Base-by-base conservation (phyloP, 2,888 invertebrate species). In the Ecliptopera silaceata region DNA sequence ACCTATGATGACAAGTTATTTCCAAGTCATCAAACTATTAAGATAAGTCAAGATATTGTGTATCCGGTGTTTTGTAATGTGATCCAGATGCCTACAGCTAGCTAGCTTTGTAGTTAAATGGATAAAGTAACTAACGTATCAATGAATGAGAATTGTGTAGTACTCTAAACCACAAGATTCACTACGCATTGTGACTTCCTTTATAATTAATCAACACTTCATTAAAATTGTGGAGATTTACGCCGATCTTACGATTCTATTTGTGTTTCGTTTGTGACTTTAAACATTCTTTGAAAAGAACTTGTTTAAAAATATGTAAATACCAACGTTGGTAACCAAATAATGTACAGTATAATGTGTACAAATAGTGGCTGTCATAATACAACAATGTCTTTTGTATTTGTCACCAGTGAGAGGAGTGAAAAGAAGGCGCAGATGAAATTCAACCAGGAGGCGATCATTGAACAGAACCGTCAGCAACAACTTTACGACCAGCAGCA, bases 361-460 rank as follows among this genome's bases (percentile, higher is more conserved):
- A n/a, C n/a, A n/a, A n/a, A n/a, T n/a, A n/a, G n/a, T n/a, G n/a
- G n/a, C n/a, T n/a, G n/a, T n/a, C n/a, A n/a, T n/a, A n/a, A 26
- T 8, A 15, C 6, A 34, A 4, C 3, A 15, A 36, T 1, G 8
- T 8, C 8, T 15, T 53, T 15, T n/a, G n/a, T n/a, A 43, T 55
- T 69, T 56, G 61, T 56, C 80, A 56, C 59, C 61, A 94, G 93
- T 67, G 94, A 94, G 74, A 87, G 93, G 53, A 91, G 92, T 54
- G 93, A 93, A 75, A 92, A 93, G 71, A 93, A 93, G 71, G 92
- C 92, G 0, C 93, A 93, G 76, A 89, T 93, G 82, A 87, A 93
- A 72, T 88, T 93, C 70, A 93, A 93, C 74, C 93, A 93, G 67
- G 93, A 93, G 74, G 88, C 91, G 64, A 83, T 91, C 79, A 92